Evolutionary conservation across 2,113 vertebrate species (phyloP), one percentile per base, ranked within the genome.

Genomic region (Phalacrocorax carbo): DNA sequence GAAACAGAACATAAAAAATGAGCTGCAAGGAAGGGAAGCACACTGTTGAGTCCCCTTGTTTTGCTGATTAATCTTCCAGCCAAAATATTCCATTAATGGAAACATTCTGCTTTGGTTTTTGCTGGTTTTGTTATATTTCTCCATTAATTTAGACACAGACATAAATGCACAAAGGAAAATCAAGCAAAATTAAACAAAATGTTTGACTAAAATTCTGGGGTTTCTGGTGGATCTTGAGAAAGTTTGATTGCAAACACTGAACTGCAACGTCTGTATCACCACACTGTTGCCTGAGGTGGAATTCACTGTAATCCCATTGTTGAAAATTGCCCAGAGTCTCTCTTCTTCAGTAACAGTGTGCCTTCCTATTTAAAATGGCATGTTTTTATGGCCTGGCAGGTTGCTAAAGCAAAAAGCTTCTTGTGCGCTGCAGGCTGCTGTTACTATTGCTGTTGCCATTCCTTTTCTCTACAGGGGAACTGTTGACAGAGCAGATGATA

Each of bases 401-500:
- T 79, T 84, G 46, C 25, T 95, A 58, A 71, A 90, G 71, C 40
- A 71, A 83, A 91, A 93, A 76, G 73, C 72, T 55, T 84, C 71
- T 88, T 25, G 29, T 52, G 48, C 0, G 25, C 84, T 96, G 42
- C 64, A 58, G 89, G 86, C 80, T 90, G 80, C 82, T 89, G 49
- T 79, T 86, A 44, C 65, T 86, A 20, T 29, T 9, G 8, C 77
- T 73, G 8, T 27, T 92, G 62, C 64, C n/a, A 14, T 91, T 96
- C 83, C 69, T 97, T 92, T 66, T 85, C 93, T 88, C 65, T 48
- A 16, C 2, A 30, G 70, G 64, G 46, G 9, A 72, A 46, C 48
- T 78, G 93, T 86, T 97, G 95, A 96, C 73, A 79, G 90, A 87
- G 55, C 44, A 71, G 88, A 88, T 55, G 79, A 85, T 84, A 97